A percentile compares a stretch with the other conserved stretches of the same genome.
Conservation (phyloP, 2,888 invertebrate genomes). For the Apocheima hispidaria region DNA sequence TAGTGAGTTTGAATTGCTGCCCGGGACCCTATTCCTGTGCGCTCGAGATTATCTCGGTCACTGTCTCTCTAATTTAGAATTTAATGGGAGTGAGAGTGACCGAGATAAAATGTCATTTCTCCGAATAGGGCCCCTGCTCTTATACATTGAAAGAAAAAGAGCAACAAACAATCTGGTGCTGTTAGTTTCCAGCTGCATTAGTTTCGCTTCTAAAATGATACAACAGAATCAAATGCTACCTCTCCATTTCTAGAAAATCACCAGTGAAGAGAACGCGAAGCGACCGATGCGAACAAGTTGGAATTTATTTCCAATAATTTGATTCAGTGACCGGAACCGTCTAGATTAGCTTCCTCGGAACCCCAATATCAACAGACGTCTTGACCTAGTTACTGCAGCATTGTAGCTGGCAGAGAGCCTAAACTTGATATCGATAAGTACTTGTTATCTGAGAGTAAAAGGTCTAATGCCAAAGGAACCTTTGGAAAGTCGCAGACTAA, state of each 20-base stretch:
- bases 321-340: conserved; percentile 34
- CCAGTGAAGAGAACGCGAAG: conserved; percentile 7
- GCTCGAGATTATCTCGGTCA: too few species aligned
- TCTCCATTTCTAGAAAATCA: conserved; percentile 5
- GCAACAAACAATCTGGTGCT: too few species aligned
- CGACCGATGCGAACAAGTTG: conserved; percentile 21
- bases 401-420: conserved; percentile 14
- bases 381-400: conserved; percentile 29
- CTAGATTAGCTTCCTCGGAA: conserved; percentile 30
- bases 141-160: too few species aligned
- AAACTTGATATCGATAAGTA: conserved; percentile 18
- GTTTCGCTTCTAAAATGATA: too few species aligned
- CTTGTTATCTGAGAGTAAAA: neutral
- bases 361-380: conserved; percentile 27
- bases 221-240: neutral
- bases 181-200: too few species aligned
- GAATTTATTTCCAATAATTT: conserved; percentile 35
- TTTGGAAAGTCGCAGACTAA: too few species aligned
- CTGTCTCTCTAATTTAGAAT: too few species aligned
- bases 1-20: too few species aligned
- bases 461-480: neutral
- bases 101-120: too few species aligned
- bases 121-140: too few species aligned
- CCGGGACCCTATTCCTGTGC: too few species aligned
- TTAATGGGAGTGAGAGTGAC: too few species aligned